Percentiles rank a stretch among this genome's conserved stretches.
These are phyloP conservation scores for Lagenorhynchus albirostris DNA, from an alignment of 2,113 vertebrate genomes.

Conservation along the genomic window DNA sequence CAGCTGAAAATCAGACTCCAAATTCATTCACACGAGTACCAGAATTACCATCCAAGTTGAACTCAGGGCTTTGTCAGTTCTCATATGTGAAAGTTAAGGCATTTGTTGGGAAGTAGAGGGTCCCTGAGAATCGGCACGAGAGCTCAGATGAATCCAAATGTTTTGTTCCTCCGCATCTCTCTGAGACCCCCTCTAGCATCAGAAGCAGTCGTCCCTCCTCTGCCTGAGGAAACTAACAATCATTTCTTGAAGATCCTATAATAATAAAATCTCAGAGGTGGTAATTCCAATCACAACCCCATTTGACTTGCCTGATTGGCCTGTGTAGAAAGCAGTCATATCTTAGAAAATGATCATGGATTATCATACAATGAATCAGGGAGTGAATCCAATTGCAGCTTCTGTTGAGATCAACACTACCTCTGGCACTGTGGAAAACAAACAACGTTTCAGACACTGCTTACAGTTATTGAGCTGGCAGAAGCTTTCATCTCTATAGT, in stretches of 20 bases:
- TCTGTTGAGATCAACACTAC: background rate
- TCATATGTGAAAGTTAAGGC: background rate
- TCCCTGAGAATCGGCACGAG: background rate
- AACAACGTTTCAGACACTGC: background rate
- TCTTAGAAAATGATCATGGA: background rate
- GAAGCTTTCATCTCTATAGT: background rate
- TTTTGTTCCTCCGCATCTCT: background rate
- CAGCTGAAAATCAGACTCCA: background rate
- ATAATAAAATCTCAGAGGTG: background rate
- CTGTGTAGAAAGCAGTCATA: background rate
- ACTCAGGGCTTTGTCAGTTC: background rate
- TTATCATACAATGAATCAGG: background rate
- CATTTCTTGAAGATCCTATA: background rate
- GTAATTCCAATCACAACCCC: background rate
- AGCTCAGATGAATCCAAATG: background rate
- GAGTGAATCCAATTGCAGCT: background rate
- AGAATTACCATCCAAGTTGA: background rate
- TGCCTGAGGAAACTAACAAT: background rate
- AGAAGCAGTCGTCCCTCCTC: background rate
- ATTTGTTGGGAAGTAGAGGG: background rate
- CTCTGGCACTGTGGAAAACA: background rate
- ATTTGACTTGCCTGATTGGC: background rate
- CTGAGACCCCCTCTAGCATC: background rate
- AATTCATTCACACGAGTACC: background rate
- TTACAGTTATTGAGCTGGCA: background rate